phyloP scores from a whole-genome alignment of 2,113 vertebrate species.

The Narcine bancroftii region DNA sequence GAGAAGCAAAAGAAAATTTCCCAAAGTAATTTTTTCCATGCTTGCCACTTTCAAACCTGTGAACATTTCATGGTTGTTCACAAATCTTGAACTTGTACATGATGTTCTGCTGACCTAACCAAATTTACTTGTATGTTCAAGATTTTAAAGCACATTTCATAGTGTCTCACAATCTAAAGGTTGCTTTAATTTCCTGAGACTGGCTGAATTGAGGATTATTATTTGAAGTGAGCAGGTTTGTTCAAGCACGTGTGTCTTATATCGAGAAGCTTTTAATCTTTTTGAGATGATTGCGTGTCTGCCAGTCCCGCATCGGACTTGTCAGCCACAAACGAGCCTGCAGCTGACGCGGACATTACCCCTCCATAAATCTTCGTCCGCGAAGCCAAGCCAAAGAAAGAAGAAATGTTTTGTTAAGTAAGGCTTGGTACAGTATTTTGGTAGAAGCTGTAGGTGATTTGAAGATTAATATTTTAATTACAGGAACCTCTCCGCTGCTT shows the following conservation, averaged over 20 bases:
- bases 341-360: too few species aligned
- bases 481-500: background rate
- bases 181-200: background rate
- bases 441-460: background rate
- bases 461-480: slow-evolving; percentile 2
- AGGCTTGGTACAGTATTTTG: too few species aligned
- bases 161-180: background rate
- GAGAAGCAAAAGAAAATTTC: too few species aligned
- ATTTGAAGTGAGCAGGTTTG: background rate
- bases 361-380: too few species aligned
- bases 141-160: background rate
- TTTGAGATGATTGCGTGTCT: too few species aligned
- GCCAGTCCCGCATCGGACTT: too few species aligned
- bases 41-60: background rate
- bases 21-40: background rate
- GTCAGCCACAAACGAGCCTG: too few species aligned
- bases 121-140: background rate
- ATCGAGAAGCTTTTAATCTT: background rate
- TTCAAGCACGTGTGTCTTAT: background rate
- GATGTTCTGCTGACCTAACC: background rate
- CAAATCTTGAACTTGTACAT: background rate
- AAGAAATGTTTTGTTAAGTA: too few species aligned
- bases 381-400: too few species aligned
- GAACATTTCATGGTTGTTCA: background rate
- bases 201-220: background rate